Base-by-base conservation (phyloP, 2,888 invertebrate species). In the Gonocerus acuteangulatus region DNA sequence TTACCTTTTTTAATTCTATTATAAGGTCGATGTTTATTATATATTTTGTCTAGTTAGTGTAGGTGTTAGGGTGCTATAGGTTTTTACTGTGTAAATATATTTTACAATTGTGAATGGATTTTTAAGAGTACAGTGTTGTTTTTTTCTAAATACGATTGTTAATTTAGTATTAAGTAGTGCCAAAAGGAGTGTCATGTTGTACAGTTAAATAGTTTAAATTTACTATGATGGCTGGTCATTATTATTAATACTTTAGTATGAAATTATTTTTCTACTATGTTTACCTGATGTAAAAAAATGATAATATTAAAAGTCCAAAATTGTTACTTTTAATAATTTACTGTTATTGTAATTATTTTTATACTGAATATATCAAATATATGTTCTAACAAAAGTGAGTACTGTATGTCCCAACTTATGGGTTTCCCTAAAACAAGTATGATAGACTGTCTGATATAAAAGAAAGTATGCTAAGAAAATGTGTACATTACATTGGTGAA, bases 121-220 rank as follows among this genome's bases (percentile, higher is more conserved):
- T 39, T 45, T 18, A 47, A 48, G 48, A 59, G 54, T 54, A 34
- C 54, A 47, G 42, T 52, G 47, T 51, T 60, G 44, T 52, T 60
- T 60, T 42, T 61, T 61, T 47, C 45, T 6, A 59, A 52, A 52
- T 39, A 42, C n/a, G n/a, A 39, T 21, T 44, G 22, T 48, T 60
- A 21, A 19, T 44, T 54, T 61, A 52, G 61, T 44, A 51, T 44
- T 52, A 52, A 61, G 61, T 61, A 61, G 61, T 61, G 61, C 61
- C 61, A 61, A 61, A 61, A 44, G 61, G 61, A 54, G 61, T 61
- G 61, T 61, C 61, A 61, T 61, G 15, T 60, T 49, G 61, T 52
- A 54, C 22, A 60, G 23, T 52, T 49, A 15, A 27, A 49, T 36
- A 39, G 36, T 47, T 39, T 16, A 57, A 58, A 47, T 22, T 39